A percentile compares a stretch with the other conserved stretches of the same genome.
Conservation (phyloP, 2,888 invertebrate species). For the Hermaeophaga mercurialis region DNA sequence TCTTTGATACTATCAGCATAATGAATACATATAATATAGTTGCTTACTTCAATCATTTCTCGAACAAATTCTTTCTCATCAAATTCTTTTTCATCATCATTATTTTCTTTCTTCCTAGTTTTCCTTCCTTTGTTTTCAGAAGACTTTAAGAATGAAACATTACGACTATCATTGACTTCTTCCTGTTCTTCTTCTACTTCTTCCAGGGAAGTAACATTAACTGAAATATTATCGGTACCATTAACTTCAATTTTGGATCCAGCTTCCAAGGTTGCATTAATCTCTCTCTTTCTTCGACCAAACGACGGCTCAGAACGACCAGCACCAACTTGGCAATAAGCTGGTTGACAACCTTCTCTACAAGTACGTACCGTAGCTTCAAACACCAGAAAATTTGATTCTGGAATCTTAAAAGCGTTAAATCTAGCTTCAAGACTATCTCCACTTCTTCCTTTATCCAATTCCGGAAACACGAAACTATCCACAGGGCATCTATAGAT, state of each 20-base stretch:
- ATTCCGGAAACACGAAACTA: conserved; percentile 88
- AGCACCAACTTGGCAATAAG: conserved; percentile 77
- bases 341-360: conserved; percentile 87
- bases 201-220: conserved; percentile 51
- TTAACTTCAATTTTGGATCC: conserved; percentile 40
- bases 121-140: conserved; percentile 7
- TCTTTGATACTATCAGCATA: no score
- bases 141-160: neutral
- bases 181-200: conserved; percentile 34
- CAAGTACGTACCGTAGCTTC: conserved; percentile 91
- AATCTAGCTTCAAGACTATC: conserved; percentile 90
- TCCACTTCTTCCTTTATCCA: conserved; percentile 83
- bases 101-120: conserved; percentile 24
- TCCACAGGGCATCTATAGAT: conserved; percentile 92
- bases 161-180: conserved; percentile 1
- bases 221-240: neutral
- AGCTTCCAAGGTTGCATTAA: conserved; percentile 50
- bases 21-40: no score
- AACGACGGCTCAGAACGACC: conserved; percentile 82
- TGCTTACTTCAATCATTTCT: conserved; percentile 83
- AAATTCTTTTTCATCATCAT: conserved; percentile 59
- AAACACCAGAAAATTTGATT: conserved; percentile 91
- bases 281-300: conserved; percentile 69
- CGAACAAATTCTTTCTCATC: conserved; percentile 76
- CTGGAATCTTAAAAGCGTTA: conserved; percentile 93